Evolutionary conservation across 2,797 vertebrate genomes (phyloP).

Genomic region (Malurus splendens): DNA sequence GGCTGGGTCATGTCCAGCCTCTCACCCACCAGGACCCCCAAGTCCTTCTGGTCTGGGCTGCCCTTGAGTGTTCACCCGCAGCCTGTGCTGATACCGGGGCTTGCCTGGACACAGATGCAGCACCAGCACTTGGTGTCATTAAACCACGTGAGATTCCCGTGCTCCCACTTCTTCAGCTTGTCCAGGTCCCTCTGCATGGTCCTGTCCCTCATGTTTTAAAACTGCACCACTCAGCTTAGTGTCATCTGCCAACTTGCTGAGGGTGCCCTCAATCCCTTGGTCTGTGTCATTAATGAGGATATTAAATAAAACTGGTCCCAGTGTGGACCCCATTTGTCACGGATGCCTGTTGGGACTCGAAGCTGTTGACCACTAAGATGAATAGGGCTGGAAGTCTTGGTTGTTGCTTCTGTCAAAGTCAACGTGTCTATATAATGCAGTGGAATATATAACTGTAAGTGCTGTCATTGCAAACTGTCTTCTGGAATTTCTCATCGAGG

Average conservation of each 20-base stretch:
- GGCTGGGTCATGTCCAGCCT: background rate
- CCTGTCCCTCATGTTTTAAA: background rate
- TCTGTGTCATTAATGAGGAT: background rate
- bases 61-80: background rate
- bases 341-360: rapidly evolving
- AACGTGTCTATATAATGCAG: background rate
- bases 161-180: background rate
- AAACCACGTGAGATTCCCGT: background rate
- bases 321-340: background rate
- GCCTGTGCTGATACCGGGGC: background rate
- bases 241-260: background rate
- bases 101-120: background rate
- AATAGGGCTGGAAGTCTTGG: background rate
- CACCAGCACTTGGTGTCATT: background rate
- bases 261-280: background rate
- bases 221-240: background rate
- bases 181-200: background rate
- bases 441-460: background rate
- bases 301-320: background rate
- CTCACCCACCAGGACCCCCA: rapidly evolving
- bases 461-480: constrained; percentile 9
- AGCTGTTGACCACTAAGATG: background rate
- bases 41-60: rapidly evolving
- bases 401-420: background rate
- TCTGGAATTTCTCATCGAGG: background rate